phyloP scores from a whole-genome alignment of 2,797 vertebrate species.

The Miichthys miiuy region DNA sequence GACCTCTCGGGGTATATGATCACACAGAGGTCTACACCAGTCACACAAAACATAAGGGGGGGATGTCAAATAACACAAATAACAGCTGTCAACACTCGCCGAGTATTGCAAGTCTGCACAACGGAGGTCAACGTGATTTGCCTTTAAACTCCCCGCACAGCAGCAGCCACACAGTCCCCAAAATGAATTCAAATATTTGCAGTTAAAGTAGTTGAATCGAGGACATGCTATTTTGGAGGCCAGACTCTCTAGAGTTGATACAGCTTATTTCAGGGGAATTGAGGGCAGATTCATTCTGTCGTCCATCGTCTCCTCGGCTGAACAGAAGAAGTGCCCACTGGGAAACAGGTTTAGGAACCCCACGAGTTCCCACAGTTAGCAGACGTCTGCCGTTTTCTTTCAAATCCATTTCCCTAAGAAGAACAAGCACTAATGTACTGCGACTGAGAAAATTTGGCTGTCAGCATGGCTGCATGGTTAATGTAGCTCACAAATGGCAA shows the following conservation, averaged over 20 bases:
- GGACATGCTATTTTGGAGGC: slow-evolving; percentile 45
- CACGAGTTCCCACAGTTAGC: slow-evolving; percentile 56
- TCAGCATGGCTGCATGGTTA: slow-evolving; percentile 71
- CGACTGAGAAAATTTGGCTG: slow-evolving; percentile 75
- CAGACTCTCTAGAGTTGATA: slow-evolving; percentile 53
- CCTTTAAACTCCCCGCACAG: slow-evolving; percentile 29
- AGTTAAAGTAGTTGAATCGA: slow-evolving; percentile 60
- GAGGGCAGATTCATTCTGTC: slow-evolving; percentile 44
- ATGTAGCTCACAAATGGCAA: slow-evolving; percentile 80
- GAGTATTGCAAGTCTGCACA: slow-evolving; percentile 24
- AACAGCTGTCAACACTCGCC: not conserved
- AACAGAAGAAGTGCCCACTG: slow-evolving; percentile 45
- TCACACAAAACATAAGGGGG: not conserved
- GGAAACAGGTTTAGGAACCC: slow-evolving; percentile 63
- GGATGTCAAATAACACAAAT: slow-evolving; percentile 12
- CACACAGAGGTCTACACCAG: not conserved
- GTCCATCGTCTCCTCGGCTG: slow-evolving; percentile 57
- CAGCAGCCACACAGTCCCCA: not conserved
- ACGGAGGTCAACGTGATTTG: slow-evolving; percentile 35
- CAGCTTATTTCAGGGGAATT: slow-evolving; percentile 43
- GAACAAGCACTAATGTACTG: slow-evolving; percentile 76
- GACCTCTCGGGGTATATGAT: not conserved
- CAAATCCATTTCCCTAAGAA: slow-evolving; percentile 68
- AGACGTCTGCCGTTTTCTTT: slow-evolving; percentile 56
- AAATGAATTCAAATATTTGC: slow-evolving; percentile 50